Evolutionary conservation across 2,797 vertebrate species (phyloP), one percentile per base, ranked within the genome.

Genomic region (Sitta carolinensis): DNA sequence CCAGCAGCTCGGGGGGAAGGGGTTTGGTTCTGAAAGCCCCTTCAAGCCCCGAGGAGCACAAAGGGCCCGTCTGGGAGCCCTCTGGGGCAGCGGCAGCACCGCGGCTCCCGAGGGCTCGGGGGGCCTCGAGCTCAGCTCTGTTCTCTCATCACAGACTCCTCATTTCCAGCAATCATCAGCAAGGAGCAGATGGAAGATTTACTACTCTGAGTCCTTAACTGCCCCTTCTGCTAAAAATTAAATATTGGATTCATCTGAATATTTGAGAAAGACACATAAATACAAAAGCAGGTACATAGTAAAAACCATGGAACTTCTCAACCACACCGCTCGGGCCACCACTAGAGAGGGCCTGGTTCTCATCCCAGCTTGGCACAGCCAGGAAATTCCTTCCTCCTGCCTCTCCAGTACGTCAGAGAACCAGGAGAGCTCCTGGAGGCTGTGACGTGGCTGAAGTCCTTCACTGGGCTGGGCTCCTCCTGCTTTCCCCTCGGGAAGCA

Each of bases 191-290:
- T 7, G 40, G 57, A 73, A 48, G 45, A 14, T 32, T 47, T 34
- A 43, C 57, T 38, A 34, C 63, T 92, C 45, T 5, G 45, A 80
- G 64, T 59, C 67, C 80, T 73, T 38, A 57, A 62, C 1, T 70
- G 52, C 76, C 74, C 84, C 55, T 92, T 81, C 69, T 80, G 84
- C 34, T 89, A 80, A 85, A 96, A 96, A 94, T 97, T 97, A 97
- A 97, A 96, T 96, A 97, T 29, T 92, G 47, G 73, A 79, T 78
- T 94, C 83, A 78, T 94, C 84, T 80, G 89, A 92, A 87, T 92
- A 87, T 32, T 95, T 15, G 29, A 94, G 90, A 97, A 82, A 93
- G 95, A 95, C 92, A 97, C 89, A 97, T 97, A 97, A 97, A 98
- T 96, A 97, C 89, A 87, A 93, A 96, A 97, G 96, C 88, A 92